Percentiles rank a stretch among this genome's conserved stretches.
phyloP scores from a whole-genome alignment of 2,113 vertebrate species.

The Oreochromis tanganicae region DNA sequence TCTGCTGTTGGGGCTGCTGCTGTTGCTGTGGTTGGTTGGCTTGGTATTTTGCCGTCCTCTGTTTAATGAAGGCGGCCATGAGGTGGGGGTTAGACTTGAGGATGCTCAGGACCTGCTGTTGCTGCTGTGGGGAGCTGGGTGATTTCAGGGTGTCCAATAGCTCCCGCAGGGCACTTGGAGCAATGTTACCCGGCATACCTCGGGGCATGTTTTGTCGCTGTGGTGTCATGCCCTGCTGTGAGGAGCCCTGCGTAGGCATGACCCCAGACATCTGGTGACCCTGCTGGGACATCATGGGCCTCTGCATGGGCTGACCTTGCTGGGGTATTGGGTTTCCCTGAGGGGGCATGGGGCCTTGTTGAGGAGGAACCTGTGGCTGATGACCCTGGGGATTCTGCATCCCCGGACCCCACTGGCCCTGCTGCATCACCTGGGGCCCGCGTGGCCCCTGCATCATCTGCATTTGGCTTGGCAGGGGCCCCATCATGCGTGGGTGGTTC shows the following conservation, averaged over 20 bases:
- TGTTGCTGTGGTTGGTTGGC: slow-evolving; percentile 84
- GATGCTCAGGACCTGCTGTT: slow-evolving; percentile 96
- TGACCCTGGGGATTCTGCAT: slow-evolving; percentile 67
- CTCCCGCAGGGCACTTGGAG: slow-evolving; percentile 91
- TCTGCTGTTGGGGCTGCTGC: slow-evolving; percentile 70
- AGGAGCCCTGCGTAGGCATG: slow-evolving; percentile 55
- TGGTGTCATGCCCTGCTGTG: slow-evolving; percentile 81
- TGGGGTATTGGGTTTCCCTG: slow-evolving; percentile 53
- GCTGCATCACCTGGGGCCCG: slow-evolving; percentile 80
- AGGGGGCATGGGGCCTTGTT: slow-evolving; percentile 61
- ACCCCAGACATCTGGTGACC: slow-evolving; percentile 59
- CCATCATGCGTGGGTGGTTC: slow-evolving; percentile 81
- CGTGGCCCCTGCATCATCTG: slow-evolving; percentile 83
- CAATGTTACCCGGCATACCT: slow-evolving; percentile 79
- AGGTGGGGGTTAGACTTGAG: slow-evolving; percentile 98
- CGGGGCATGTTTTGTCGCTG: slow-evolving; percentile 75
- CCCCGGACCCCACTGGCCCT: slow-evolving; percentile 81
- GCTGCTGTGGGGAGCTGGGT: slow-evolving; percentile 93
- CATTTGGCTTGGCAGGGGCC: slow-evolving; percentile 79
- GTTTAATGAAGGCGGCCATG: slow-evolving; percentile 99
- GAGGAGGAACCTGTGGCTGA: slow-evolving; percentile 71
- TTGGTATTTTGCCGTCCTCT: slow-evolving; percentile 96
- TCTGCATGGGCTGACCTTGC: slow-evolving; percentile 75
- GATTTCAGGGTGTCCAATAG: slow-evolving; percentile 93
- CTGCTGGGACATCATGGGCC: slow-evolving; percentile 80